A percentile compares a stretch with the other conserved stretches of the same genome.
phyloP scores from a whole-genome alignment of 2,888 invertebrate genomes.

The Caenorhabditis angaria region DNA sequence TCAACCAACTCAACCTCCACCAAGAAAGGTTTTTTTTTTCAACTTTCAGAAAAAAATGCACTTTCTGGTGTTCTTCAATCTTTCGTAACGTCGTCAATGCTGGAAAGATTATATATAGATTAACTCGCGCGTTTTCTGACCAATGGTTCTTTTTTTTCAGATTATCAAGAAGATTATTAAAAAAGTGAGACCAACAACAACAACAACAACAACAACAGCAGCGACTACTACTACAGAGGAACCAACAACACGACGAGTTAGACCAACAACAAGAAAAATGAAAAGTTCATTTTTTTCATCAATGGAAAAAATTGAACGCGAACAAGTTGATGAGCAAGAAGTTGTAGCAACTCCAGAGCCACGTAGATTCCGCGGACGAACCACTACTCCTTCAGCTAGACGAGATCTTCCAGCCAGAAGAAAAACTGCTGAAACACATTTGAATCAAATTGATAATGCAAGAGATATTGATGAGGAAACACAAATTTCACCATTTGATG shows the following conservation, averaged over 20 bases:
- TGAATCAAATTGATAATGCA: slow-evolving; percentile 52
- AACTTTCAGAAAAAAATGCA: too few species aligned
- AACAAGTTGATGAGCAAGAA: neutral
- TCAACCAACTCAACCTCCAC: slow-evolving; percentile 33
- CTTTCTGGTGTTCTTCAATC: too few species aligned
- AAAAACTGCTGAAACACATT: slow-evolving; percentile 24
- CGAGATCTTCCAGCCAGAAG: slow-evolving; percentile 43
- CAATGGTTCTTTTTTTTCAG: slow-evolving; percentile 9
- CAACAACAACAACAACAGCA: slow-evolving; percentile 19
- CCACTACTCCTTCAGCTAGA: slow-evolving; percentile 49
- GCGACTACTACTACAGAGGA: slow-evolving; percentile 28
- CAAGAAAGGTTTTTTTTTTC: too few species aligned
- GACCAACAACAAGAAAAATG: slow-evolving; percentile 24
- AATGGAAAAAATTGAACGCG: slow-evolving; percentile 16
- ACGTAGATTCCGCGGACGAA: slow-evolving; percentile 31
- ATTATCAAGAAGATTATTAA: slow-evolving; percentile 46
- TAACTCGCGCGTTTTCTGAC: slow-evolving; percentile 3
- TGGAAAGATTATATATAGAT: neutral
- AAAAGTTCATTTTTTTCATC: slow-evolving; percentile 31
- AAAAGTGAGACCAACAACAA: slow-evolving; percentile 23
- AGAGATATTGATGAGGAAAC: slow-evolving; percentile 58
- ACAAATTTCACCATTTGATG: slow-evolving; percentile 53
- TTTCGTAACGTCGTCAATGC: too few species aligned
- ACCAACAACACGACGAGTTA: slow-evolving; percentile 8
- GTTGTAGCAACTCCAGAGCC: slow-evolving; percentile 12